These are phyloP conservation scores for Pomacea maculata DNA, from an alignment of 1,140 invertebrate species.

Conservation along the genomic window DNA sequence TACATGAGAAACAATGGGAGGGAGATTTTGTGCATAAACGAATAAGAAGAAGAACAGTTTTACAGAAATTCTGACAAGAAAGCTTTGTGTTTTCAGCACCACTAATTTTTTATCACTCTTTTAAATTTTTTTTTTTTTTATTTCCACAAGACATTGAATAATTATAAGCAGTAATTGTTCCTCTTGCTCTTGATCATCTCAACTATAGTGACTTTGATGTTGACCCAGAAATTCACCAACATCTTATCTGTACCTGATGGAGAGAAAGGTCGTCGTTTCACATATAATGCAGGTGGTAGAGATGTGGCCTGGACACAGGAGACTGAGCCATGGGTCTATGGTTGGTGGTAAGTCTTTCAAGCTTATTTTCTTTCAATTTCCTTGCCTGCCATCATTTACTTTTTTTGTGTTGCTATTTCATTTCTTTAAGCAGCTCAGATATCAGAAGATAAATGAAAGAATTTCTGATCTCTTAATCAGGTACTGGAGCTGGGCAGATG, in stretches of 20 bases:
- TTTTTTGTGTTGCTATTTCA: not conserved
- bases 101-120: too few relatives aligned
- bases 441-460: not conserved
- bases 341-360: constrained; percentile 30
- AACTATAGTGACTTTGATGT: not conserved
- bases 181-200: too few relatives aligned
- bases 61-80: not conserved
- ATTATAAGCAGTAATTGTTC: too few relatives aligned
- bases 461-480: constrained; percentile 14
- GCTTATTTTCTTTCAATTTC: not conserved
- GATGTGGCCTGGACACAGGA: constrained; percentile 26
- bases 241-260: constrained; percentile 23
- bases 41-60: not conserved
- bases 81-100: not conserved
- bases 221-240: constrained; percentile 31
- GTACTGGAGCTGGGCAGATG: constrained; percentile 47
- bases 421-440: not conserved
- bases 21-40: not conserved
- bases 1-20: not conserved
- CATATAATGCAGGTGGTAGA: constrained; percentile 20
- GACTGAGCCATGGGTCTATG: constrained; percentile 32
- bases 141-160: not conserved
- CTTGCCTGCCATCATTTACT: not conserved
- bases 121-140: too few relatives aligned
- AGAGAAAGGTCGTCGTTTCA: constrained; percentile 27